Percentiles rank a stretch among this genome's conserved stretches.
Evolutionary conservation across 2,888 invertebrate genomes (phyloP).

Genomic region (Eristalinus aeneus): DNA sequence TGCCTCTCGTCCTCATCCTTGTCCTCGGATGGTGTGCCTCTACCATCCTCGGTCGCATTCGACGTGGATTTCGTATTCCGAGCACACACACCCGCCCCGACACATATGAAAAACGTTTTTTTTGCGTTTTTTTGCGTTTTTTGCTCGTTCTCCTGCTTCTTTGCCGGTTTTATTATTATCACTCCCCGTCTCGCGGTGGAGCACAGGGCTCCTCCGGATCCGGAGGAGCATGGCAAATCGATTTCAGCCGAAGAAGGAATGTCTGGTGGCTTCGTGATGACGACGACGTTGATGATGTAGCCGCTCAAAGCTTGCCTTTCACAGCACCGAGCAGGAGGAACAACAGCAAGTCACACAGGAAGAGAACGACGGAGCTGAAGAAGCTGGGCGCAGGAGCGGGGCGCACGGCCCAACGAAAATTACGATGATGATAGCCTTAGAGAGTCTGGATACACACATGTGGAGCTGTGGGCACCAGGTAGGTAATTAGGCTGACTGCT

Average conservation of each 20-base stretch:
- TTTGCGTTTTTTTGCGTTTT: not conserved
- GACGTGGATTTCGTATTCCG: slow-evolving; percentile 59
- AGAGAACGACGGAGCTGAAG: not conserved
- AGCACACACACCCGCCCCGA: slow-evolving; percentile 51
- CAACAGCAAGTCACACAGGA: slow-evolving; percentile 18
- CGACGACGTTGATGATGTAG: slow-evolving; percentile 7
- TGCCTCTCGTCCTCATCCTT: not conserved
- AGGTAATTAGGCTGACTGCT: slow-evolving; percentile 49
- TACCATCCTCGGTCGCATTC: slow-evolving; percentile 3
- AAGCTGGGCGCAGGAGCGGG: not conserved
- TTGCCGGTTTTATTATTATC: slow-evolving; percentile 25
- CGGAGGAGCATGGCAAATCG: slow-evolving; percentile 56
- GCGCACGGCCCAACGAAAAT: slow-evolving; percentile 24
- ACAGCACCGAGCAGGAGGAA: not conserved
- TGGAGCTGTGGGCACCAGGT: not conserved
- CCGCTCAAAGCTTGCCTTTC: not conserved
- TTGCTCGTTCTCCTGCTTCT: not conserved
- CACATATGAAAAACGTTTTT: slow-evolving; percentile 51
- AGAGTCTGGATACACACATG: not conserved
- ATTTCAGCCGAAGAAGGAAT: slow-evolving; percentile 60
- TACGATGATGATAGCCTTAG: slow-evolving; percentile 39
- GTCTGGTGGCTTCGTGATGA: slow-evolving; percentile 25
- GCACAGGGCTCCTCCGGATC: not conserved
- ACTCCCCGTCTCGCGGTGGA: slow-evolving; percentile 10
- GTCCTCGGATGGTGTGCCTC: not conserved